Evolutionary conservation across 2,797 vertebrate genomes (phyloP).

Genomic region (Rhincodon typus): DNA sequence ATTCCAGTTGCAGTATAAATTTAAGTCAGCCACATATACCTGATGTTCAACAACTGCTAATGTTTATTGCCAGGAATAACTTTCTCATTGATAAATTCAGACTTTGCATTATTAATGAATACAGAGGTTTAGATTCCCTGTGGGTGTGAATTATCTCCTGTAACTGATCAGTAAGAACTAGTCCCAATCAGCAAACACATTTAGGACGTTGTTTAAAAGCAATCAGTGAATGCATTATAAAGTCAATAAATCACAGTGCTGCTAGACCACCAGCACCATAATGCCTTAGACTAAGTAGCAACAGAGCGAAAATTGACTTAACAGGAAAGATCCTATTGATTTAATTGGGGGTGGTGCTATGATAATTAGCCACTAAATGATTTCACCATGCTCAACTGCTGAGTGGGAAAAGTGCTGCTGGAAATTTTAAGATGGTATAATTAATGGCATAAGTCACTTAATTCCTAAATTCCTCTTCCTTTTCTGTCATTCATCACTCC

Average conservation of each 20-base stretch:
- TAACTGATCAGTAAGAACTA: not conserved
- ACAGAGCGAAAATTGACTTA: not conserved
- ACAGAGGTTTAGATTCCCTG: not conserved
- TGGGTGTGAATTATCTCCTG: not conserved
- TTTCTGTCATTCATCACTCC: not conserved
- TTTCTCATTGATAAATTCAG: not conserved
- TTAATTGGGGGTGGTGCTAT: not conserved
- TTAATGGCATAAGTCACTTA: not conserved
- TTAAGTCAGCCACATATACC: not conserved
- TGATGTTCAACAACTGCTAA: not conserved
- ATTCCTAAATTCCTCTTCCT: not conserved
- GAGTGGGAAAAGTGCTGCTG: not conserved
- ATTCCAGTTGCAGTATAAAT: not conserved
- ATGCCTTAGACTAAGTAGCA: not conserved
- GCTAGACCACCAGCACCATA: not conserved
- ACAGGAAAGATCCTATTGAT: not conserved
- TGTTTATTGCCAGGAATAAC: not conserved
- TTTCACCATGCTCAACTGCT: not conserved
- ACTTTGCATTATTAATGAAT: not conserved
- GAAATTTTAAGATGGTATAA: not conserved
- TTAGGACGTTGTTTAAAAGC: not conserved
- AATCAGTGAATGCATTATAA: conserved; percentile 14
- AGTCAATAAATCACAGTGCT: not conserved
- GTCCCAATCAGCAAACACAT: not conserved
- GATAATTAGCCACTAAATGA: not conserved